These are phyloP conservation scores for Dermochelys coriacea DNA, from an alignment of 2,797 vertebrate genomes.

Conservation along the genomic window DNA sequence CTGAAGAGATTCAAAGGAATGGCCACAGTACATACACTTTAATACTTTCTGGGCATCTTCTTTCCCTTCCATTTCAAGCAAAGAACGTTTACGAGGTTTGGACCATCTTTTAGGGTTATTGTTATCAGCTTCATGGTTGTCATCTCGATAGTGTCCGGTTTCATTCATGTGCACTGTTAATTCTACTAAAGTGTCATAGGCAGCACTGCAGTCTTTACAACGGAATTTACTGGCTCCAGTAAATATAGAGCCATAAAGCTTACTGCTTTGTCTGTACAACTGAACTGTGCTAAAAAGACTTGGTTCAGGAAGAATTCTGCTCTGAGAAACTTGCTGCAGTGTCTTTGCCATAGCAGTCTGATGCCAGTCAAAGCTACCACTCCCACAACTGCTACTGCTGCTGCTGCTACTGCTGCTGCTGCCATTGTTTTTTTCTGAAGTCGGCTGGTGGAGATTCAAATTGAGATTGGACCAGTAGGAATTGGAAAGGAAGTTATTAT, in stretches of 20 bases:
- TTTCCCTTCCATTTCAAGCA: constrained; percentile 99
- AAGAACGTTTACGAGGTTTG: constrained; percentile 96
- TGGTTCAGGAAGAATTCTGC: constrained; percentile 89
- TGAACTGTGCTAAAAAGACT: constrained; percentile 99
- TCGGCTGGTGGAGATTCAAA: constrained; percentile 91
- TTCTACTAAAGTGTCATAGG: constrained; percentile 97
- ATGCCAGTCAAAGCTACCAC: constrained; percentile 98
- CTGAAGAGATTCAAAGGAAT: constrained; percentile 99
- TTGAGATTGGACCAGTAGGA: constrained; percentile 98
- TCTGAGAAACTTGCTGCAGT: constrained; percentile 95
- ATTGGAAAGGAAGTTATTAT: constrained; percentile 98
- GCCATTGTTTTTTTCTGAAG: constrained; percentile 89
- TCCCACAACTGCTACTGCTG: constrained; percentile 95
- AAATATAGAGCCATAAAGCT: constrained; percentile 98
- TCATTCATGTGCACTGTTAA: constrained; percentile 99
- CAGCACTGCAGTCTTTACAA: constrained; percentile 98
- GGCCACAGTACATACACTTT: constrained; percentile 99
- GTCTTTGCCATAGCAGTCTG: constrained; percentile 98
- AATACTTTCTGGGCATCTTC: constrained; percentile 99
- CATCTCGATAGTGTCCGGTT: constrained; percentile 97
- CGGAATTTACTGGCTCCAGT: constrained; percentile 99
- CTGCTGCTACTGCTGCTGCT: constrained; percentile 97
- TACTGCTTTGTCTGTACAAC: constrained; percentile 98
- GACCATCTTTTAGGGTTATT: constrained; percentile 97
- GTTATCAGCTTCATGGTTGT: constrained; percentile 96